Conservation (phyloP, 2,888 invertebrate genomes). For the Unio delphinus region DNA sequence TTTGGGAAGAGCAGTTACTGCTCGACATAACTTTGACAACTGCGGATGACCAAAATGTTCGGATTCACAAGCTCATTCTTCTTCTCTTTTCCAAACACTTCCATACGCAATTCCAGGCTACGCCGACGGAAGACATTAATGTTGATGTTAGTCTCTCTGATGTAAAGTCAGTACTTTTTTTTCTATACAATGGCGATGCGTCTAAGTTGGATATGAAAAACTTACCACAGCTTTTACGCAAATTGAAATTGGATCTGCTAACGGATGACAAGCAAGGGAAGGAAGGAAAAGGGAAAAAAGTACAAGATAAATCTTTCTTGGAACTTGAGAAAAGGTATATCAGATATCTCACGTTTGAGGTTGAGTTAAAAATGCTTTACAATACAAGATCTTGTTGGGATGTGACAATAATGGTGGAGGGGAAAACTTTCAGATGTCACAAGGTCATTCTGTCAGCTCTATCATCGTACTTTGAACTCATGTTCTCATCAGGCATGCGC, state of each 20-base stretch:
- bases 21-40: slow-evolving; percentile 20
- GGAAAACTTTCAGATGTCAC: slow-evolving; percentile 33
- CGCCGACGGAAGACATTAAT: not conserved
- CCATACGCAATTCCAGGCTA: slow-evolving; percentile 1
- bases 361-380: slow-evolving; percentile 17
- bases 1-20: slow-evolving; percentile 14
- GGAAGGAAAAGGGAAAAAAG: slow-evolving; percentile 13
- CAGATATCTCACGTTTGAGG: slow-evolving; percentile 27
- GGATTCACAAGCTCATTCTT: slow-evolving; percentile 18
- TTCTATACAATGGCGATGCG: slow-evolving; percentile 23
- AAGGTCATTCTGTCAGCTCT: slow-evolving; percentile 33
- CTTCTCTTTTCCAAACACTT: slow-evolving; percentile 18
- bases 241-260: slow-evolving; percentile 19
- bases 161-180: slow-evolving; percentile 17
- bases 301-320: slow-evolving; percentile 2
- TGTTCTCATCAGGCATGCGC: slow-evolving; percentile 44
- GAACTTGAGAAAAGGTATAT: slow-evolving; percentile 24
- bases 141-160: slow-evolving; percentile 7
- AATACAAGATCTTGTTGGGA: slow-evolving; percentile 16
- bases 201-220: slow-evolving; percentile 2
- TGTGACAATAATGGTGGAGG: slow-evolving; percentile 25
- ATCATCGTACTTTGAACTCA: slow-evolving; percentile 37
- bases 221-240: slow-evolving; percentile 13
- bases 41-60: slow-evolving; percentile 4
- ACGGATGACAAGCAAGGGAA: slow-evolving; percentile 12